Evolutionary conservation across 2,113 vertebrate genomes (phyloP).

Genomic region (Empidonax traillii): DNA sequence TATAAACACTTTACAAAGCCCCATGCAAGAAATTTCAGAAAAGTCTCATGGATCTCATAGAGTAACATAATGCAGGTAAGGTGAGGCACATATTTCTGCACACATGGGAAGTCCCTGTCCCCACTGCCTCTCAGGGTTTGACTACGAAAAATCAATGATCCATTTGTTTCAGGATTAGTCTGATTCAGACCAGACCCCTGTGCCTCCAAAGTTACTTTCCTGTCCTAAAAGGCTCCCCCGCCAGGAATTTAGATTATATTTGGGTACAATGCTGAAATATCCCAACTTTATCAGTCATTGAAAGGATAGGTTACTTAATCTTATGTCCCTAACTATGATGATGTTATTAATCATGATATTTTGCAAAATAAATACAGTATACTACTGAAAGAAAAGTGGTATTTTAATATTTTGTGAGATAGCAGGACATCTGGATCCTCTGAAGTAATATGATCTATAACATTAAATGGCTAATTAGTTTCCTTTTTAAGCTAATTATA

Average conservation of each 20-base stretch:
- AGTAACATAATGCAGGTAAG: background rate
- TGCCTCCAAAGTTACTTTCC: background rate
- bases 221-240: background rate
- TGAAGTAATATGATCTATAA: background rate
- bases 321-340: background rate
- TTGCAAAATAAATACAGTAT: background rate
- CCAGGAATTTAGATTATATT: background rate
- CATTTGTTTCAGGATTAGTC: background rate
- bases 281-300: background rate
- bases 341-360: background rate
- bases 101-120: background rate
- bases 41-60: background rate
- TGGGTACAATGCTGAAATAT: background rate
- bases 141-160: background rate
- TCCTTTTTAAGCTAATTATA: slow-evolving; percentile 5
- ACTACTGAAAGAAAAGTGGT: background rate
- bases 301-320: background rate
- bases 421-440: background rate
- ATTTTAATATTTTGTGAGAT: slow-evolving; percentile 7
- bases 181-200: background rate
- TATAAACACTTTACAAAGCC: background rate
- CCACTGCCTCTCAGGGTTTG: background rate
- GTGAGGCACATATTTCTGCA: background rate
- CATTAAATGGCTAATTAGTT: slow-evolving; percentile 10
- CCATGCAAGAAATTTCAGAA: background rate